A percentile compares a stretch with the other conserved stretches of the same genome.
Conservation (phyloP, 2,113 vertebrate species). For the Gorsachius goisagi region DNA sequence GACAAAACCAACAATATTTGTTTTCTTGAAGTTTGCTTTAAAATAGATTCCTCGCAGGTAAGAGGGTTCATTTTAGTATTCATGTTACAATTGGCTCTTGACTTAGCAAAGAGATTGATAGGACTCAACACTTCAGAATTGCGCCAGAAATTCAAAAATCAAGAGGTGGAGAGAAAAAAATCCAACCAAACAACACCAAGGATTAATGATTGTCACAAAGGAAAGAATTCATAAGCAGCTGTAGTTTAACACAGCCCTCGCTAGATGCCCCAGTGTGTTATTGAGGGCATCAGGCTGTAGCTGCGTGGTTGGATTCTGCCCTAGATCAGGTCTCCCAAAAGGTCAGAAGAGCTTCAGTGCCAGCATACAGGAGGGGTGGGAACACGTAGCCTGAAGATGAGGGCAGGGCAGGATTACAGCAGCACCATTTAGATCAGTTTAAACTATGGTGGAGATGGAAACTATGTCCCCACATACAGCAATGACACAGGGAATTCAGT, state of each 20-base stretch:
- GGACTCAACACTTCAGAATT: background rate
- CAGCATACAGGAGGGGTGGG: background rate
- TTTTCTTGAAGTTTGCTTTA: background rate
- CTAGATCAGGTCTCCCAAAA: background rate
- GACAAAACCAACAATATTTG: background rate
- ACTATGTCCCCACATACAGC: background rate
- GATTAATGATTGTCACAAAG: background rate
- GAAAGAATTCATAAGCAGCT: background rate
- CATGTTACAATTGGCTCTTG: background rate
- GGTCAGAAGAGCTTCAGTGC: background rate
- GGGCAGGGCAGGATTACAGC: background rate
- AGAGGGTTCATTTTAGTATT: background rate
- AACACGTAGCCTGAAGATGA: rapidly evolving
- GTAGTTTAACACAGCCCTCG: background rate
- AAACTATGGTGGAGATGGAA: background rate
- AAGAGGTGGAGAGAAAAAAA: background rate
- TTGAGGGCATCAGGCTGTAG: background rate
- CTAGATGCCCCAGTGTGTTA: background rate
- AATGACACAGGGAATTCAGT: background rate
- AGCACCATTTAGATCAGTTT: background rate
- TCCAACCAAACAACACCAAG: rapidly evolving
- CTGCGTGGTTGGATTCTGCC: background rate
- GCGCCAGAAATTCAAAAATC: background rate
- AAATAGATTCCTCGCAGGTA: background rate
- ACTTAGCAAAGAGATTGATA: background rate